Evolutionary conservation across 2,888 invertebrate genomes (phyloP).

Genomic region (Tuta absoluta): DNA sequence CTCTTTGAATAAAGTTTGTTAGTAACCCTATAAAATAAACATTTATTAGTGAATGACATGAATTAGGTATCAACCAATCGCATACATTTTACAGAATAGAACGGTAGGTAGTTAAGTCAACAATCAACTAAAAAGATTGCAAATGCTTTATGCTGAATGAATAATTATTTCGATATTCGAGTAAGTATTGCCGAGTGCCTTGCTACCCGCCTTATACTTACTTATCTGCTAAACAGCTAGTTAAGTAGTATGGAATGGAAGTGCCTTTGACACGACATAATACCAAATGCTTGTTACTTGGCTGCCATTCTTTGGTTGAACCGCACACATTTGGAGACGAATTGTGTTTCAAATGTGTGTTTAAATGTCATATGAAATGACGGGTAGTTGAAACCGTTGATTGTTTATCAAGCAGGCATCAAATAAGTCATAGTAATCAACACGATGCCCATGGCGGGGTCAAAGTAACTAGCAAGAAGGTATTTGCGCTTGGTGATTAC

Average conservation of each 20-base stretch:
- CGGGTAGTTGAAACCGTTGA: too few relatives aligned
- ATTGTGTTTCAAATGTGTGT: not conserved
- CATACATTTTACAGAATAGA: not conserved
- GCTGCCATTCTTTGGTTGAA: not conserved
- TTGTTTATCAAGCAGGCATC: too few relatives aligned
- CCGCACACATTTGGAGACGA: not conserved
- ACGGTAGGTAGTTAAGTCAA: not conserved
- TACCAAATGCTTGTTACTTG: not conserved
- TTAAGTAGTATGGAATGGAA: not conserved
- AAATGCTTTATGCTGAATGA: not conserved
- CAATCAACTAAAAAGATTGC: not conserved
- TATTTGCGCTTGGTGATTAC: not conserved
- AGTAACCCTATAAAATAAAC: too few relatives aligned
- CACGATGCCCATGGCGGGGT: not conserved
- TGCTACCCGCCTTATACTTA: slow-evolving; percentile 32
- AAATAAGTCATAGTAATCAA: not conserved
- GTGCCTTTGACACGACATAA: not conserved
- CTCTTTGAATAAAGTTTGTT: too few relatives aligned
- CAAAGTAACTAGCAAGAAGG: not conserved
- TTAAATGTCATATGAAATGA: not conserved
- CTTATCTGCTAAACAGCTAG: not conserved
- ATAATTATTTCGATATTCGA: not conserved
- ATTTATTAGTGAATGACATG: too few relatives aligned
- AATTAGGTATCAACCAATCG: too few relatives aligned
- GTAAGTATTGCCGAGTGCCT: slow-evolving; percentile 1